Percentiles rank a stretch among this genome's conserved stretches.
These are phyloP conservation scores for Lepidurus arcticus DNA, from an alignment of 1,140 invertebrate species.

Conservation along the genomic window DNA sequence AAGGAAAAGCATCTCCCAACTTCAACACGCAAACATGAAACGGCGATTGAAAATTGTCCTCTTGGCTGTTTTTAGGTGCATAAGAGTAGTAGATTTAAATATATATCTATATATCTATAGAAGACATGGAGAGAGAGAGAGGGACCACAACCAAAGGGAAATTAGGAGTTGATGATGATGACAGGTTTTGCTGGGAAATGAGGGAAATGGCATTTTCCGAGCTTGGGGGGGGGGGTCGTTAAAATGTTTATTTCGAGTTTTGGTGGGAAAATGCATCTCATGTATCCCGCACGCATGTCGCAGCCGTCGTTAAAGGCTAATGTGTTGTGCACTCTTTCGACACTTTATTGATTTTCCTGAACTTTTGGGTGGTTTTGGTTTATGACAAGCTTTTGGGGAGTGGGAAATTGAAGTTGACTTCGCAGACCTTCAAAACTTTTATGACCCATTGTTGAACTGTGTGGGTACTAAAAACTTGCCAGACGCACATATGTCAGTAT, in stretches of 20 bases:
- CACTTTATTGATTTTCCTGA: not conserved
- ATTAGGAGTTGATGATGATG: slow-evolving; percentile 19
- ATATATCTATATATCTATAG: not conserved
- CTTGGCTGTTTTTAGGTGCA: not conserved
- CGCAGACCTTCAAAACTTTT: not conserved
- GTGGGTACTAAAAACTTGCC: too few species aligned
- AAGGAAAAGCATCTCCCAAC: not conserved
- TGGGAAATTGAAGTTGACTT: not conserved
- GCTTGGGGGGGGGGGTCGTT: not conserved
- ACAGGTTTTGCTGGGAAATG: slow-evolving; percentile 1
- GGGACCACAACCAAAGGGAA: slow-evolving; percentile 2
- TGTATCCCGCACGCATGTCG: not conserved
- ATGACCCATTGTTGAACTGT: too few species aligned
- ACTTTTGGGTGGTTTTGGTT: not conserved
- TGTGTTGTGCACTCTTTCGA: not conserved
- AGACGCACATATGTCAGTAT: too few species aligned
- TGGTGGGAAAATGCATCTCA: not conserved
- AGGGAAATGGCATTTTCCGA: not conserved
- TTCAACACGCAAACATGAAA: slow-evolving; percentile 16
- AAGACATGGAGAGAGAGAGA: not conserved
- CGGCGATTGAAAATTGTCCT: not conserved
- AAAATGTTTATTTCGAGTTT: not conserved
- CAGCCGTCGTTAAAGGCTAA: too few species aligned
- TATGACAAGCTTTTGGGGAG: not conserved
- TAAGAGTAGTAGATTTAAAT: too few species aligned